Conservation (phyloP, 2,888 invertebrate genomes). For the Dicyrtomina minuta region DNA sequence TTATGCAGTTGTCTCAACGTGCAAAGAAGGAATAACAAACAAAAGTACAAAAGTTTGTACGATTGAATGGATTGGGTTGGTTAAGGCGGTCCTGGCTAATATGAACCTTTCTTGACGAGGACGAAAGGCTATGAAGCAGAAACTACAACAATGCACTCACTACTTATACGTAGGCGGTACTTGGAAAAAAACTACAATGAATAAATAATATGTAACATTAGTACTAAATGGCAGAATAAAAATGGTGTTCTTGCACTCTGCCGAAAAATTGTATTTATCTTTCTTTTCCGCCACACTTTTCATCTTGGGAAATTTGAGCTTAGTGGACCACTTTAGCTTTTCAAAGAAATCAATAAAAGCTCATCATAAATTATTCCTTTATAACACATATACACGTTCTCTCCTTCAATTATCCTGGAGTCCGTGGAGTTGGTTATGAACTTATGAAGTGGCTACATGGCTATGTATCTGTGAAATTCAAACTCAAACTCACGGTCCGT, state of each 20-base stretch:
- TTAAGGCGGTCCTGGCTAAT: no score
- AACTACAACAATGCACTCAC: no score
- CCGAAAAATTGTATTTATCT: slow-evolving; percentile 10
- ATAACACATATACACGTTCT: slow-evolving; percentile 1
- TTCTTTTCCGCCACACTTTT: slow-evolving; percentile 10
- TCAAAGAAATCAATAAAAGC: slow-evolving; percentile 39
- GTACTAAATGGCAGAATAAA: no score
- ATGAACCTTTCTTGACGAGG: no score
- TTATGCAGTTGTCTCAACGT: not conserved
- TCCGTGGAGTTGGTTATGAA: not conserved
- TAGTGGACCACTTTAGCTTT: slow-evolving; percentile 38
- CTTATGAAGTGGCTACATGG: no score
- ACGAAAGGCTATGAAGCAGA: no score
- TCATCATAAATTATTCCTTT: slow-evolving; percentile 41
- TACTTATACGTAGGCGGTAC: no score
- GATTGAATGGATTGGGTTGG: no score
- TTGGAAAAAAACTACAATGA: no score
- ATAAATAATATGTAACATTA: slow-evolving; percentile 13
- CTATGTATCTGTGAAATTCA: no score
- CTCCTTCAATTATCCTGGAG: slow-evolving; percentile 1
- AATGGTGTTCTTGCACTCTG: slow-evolving; percentile 10
- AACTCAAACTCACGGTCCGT: not conserved
- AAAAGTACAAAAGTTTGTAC: no score
- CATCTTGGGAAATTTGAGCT: slow-evolving; percentile 37
- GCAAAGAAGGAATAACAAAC: no score